Evolutionary conservation across 2,888 invertebrate species (phyloP).

Genomic region (Podabrus alpinus): DNA sequence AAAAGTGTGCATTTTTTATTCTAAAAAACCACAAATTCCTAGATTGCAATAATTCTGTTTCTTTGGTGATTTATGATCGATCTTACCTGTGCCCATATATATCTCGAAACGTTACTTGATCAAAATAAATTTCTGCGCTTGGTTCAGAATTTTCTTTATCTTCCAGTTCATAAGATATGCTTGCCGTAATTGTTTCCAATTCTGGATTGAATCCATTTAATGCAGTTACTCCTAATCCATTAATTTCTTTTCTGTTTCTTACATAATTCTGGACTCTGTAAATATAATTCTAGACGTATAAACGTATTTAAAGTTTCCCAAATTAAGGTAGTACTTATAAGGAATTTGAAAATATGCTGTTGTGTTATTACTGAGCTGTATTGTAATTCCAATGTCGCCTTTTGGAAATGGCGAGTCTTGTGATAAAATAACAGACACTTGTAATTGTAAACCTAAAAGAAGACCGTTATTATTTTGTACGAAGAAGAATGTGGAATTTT

Average conservation of each 20-base stretch:
- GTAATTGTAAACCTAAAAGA: conserved; percentile 58
- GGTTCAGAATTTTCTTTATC: conserved; percentile 41
- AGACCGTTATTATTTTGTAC: neutral
- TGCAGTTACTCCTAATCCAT: conserved; percentile 52
- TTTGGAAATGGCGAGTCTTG: conserved; percentile 52
- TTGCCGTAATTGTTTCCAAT: conserved; percentile 44
- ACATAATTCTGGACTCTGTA: neutral
- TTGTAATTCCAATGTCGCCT: conserved; percentile 55
- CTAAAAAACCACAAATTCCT: no score
- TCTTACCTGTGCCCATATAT: conserved; percentile 53
- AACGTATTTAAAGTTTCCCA: neutral
- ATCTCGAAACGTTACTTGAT: conserved; percentile 49
- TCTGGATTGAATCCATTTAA: conserved; percentile 44
- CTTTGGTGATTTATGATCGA: no score
- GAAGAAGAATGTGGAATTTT: neutral
- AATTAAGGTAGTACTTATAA: conserved; percentile 58
- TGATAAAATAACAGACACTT: conserved; percentile 57
- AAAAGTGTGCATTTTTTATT: no score
- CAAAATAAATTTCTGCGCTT: conserved; percentile 39
- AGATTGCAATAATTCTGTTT: no score
- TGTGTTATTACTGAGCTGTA: conserved; percentile 51
- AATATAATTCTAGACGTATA: neutral
- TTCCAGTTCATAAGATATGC: conserved; percentile 45
- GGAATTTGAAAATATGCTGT: conserved; percentile 55
- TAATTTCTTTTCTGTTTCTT: conserved; percentile 11